Base-by-base conservation (phyloP, 2,888 invertebrate genomes). In the Drosophila paranaensis region DNA sequence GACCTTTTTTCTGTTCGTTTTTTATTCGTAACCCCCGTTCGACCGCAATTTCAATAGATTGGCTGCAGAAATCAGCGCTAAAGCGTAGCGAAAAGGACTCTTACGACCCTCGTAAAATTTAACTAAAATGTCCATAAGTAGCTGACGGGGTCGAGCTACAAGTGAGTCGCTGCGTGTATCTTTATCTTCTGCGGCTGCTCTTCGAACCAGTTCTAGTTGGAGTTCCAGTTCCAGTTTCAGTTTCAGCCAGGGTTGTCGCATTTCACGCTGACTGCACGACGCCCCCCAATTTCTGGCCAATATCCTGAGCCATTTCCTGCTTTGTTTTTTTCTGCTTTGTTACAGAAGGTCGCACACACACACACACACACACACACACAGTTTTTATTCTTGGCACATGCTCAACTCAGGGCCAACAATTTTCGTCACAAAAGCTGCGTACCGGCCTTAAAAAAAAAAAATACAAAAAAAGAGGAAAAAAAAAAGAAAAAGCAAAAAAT, bases 31-130 rank as follows among this genome's bases (percentile, higher is more conserved):
- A 74, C 60, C 78, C 68, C 56, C 53, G 50, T 57, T 71, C 84
- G 74, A 89, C 89, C 84, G 84, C 84, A 85, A 89, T 85, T 87
- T 72, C 85, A 71, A 87, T 84, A 81, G 85, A 89, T 88, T 88
- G 87, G 65, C 86, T 71, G 60, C 57, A 58, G 62, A 75, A 81
- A 70, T 81, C 77, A 66, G 72, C 71, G 81, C 71, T 60, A 67
- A 64, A 67, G 67, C 63, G 61, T 37, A 46, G 48, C 69, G 46
- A 58, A 76, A 71, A 64, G 62, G 63, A 46, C 67, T 46, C 71
- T 75, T 60, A 57, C 75, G 75, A 63, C 46, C 54, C 62, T 71
- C 88, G 82, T 85, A 88, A 85, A 85, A 89, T 89, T 88, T 88
- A 89, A 89, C 84, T 89, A 89, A 85, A 85, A 89, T 88, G 79